A percentile compares a stretch with the other conserved stretches of the same genome.
Conservation (phyloP, 2,797 vertebrate species). For the Phalanger gymnotis region DNA sequence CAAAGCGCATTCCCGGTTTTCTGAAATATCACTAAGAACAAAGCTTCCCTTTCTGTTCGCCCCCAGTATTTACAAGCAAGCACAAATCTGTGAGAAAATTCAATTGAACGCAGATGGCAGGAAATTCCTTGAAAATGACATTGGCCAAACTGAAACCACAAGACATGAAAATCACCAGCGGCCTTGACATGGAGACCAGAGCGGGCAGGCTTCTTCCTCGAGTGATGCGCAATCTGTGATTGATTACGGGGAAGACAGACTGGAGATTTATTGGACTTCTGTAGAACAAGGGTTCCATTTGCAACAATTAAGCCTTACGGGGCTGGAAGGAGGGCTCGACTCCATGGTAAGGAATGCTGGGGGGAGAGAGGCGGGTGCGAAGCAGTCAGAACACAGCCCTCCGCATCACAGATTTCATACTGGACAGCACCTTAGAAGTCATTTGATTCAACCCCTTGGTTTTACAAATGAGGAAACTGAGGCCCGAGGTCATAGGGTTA, state of each 20-base stretch:
- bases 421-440: neutral
- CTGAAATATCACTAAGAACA: conserved; percentile 88
- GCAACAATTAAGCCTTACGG: conserved; percentile 89
- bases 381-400: neutral
- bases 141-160: conserved; percentile 95
- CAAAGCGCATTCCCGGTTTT: conserved; percentile 81
- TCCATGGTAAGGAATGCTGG: conserved; percentile 68
- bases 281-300: conserved; percentile 94
- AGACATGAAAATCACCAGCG: conserved; percentile 93
- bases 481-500: neutral
- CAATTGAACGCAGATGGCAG: conserved; percentile 98
- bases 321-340: conserved; percentile 83
- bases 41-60: conserved; percentile 89
- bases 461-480: neutral
- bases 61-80: conserved; percentile 96
- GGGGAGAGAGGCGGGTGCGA: conserved; percentile 78
- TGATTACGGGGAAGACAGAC: conserved; percentile 90
- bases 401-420: neutral
- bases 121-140: conserved; percentile 99
- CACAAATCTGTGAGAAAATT: conserved; percentile 95
- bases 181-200: conserved; percentile 87
- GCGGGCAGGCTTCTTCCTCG: conserved; percentile 88
- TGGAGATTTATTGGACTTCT: conserved; percentile 91
- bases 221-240: conserved; percentile 89
- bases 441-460: neutral